Evolutionary conservation across 2,888 invertebrate genomes (phyloP).

Genomic region (Oligia fasciuncula): DNA sequence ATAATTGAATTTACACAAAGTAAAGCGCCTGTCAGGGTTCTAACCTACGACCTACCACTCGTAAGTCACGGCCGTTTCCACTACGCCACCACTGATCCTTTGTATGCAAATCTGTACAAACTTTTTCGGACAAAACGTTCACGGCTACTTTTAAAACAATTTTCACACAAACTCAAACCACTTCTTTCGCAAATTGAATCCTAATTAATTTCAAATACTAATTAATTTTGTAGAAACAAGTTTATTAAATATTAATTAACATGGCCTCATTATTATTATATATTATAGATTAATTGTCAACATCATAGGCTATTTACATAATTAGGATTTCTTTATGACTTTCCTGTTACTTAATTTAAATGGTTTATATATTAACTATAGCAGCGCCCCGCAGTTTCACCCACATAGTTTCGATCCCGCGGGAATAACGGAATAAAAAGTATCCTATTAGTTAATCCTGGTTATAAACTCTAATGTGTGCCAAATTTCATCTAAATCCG

Average conservation of each 20-base stretch:
- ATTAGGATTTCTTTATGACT: constrained; percentile 34
- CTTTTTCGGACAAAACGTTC: neutral
- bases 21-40: too few species aligned
- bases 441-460: too few species aligned
- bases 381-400: too few species aligned
- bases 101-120: neutral
- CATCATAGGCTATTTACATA: constrained; percentile 36
- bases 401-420: too few species aligned
- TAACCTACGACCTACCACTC: too few species aligned
- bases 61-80: too few species aligned
- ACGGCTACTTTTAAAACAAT: neutral
- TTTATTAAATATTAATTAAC: constrained; percentile 23
- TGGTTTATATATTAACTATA: neutral
- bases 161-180: constrained; percentile 8
- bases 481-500: too few species aligned
- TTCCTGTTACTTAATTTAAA: constrained; percentile 19
- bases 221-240: constrained; percentile 27
- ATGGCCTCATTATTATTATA: constrained; percentile 12
- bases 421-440: too few species aligned
- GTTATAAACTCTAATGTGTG: too few species aligned
- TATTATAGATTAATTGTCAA: constrained; percentile 31
- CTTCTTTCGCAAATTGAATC: constrained; percentile 39
- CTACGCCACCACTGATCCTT: too few species aligned
- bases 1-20: too few species aligned
- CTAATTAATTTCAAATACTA: constrained; percentile 20